Evolutionary conservation across 2,797 vertebrate species (phyloP).

Genomic region (Eupleurogrammus muticus): DNA sequence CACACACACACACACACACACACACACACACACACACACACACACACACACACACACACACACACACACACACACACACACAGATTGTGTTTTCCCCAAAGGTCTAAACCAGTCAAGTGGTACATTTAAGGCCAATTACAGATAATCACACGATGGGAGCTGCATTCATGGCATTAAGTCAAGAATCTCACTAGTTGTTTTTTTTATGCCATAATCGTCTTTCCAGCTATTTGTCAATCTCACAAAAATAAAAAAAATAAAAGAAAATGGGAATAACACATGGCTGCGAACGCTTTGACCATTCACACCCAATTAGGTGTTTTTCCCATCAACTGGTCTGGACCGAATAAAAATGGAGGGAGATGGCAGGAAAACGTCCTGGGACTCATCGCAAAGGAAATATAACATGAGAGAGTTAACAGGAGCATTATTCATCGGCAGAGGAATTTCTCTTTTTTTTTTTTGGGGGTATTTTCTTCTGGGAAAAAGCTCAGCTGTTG

Average conservation of each 20-base stretch:
- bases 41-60: slow-evolving; percentile 17
- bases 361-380: no score
- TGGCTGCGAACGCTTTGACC: not conserved
- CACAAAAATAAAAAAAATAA: not conserved
- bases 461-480: no score
- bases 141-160: slow-evolving; percentile 48
- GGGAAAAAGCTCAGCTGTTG: no score
- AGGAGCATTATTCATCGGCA: no score
- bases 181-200: slow-evolving; percentile 25
- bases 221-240: not conserved
- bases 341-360: no score
- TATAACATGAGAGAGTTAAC: no score
- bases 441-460: no score
- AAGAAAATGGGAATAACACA: not conserved
- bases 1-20: no score
- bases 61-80: slow-evolving; percentile 20
- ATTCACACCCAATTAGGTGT: no score
- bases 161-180: slow-evolving; percentile 14
- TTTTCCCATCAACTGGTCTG: no score
- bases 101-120: slow-evolving; percentile 39
- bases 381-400: no score
- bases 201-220: slow-evolving; percentile 12
- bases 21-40: no score
- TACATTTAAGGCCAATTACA: slow-evolving; percentile 61
- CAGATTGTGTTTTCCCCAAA: slow-evolving; percentile 43